Percentiles rank a stretch among this genome's conserved stretches.
These are phyloP conservation scores for Pogonocichla stellata DNA, from an alignment of 2,113 vertebrate species.

Conservation along the genomic window DNA sequence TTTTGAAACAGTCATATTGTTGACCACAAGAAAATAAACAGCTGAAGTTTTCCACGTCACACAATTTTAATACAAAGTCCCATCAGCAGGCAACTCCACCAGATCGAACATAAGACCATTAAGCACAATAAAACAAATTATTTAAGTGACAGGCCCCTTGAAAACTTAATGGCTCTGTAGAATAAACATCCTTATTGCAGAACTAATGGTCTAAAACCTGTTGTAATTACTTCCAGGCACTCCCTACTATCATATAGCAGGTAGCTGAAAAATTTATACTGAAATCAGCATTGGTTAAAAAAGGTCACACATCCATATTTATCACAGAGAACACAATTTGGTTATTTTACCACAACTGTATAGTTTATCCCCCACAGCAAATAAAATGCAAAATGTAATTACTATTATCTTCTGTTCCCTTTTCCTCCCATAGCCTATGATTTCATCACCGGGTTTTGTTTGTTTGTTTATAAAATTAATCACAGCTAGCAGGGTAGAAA, in stretches of 20 bases:
- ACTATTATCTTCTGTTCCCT: conserved; percentile 13
- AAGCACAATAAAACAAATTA: conserved; percentile 41
- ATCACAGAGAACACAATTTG: not conserved
- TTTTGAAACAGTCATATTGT: not conserved
- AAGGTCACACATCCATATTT: not conserved
- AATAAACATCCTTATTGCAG: not conserved
- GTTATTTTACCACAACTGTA: not conserved
- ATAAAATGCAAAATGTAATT: conserved; percentile 34
- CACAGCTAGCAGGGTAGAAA: conserved; percentile 90
- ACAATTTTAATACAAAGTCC: conserved; percentile 1
- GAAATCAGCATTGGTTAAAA: not conserved
- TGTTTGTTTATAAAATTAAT: conserved; percentile 92
- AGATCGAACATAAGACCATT: conserved; percentile 7
- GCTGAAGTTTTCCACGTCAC: not conserved
- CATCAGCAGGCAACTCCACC: not conserved
- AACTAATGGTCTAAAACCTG: conserved; percentile 15
- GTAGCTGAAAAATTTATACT: not conserved
- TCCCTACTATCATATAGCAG: not conserved
- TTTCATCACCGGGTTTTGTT: conserved; percentile 74
- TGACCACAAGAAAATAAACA: not conserved
- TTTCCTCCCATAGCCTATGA: conserved; percentile 47
- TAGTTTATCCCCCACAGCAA: not conserved
- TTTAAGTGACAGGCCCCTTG: not conserved
- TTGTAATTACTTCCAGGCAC: conserved; percentile 20
- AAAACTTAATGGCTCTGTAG: conserved; percentile 20